Evolutionary conservation across 2,797 vertebrate genomes (phyloP).

Genomic region (Enteromius paludinosus): DNA sequence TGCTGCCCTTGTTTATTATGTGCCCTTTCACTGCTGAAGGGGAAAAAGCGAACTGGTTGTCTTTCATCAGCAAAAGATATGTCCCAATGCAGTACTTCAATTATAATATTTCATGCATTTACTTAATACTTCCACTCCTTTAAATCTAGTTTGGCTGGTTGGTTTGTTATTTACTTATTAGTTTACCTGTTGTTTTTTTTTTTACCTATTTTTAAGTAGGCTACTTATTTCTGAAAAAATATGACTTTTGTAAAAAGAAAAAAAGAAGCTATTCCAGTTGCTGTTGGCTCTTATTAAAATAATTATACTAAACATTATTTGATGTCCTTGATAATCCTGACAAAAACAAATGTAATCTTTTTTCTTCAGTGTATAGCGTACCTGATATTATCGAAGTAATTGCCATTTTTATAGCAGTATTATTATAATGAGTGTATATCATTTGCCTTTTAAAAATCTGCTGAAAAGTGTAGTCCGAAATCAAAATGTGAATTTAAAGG

Average conservation of each 20-base stretch:
- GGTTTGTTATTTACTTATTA: not conserved
- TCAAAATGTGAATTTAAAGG: not conserved
- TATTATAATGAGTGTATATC: not conserved
- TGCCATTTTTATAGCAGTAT: not conserved
- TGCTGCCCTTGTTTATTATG: not conserved
- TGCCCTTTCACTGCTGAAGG: constrained; percentile 13
- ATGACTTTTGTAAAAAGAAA: not conserved
- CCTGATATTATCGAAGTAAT: not conserved
- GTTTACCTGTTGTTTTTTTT: not conserved
- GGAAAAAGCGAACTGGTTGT: not conserved
- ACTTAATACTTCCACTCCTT: not conserved
- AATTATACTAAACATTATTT: not conserved
- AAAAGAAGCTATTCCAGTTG: not conserved
- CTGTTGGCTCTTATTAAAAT: not conserved
- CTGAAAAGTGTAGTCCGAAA: not conserved
- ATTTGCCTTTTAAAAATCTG: not conserved
- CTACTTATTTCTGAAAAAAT: not conserved
- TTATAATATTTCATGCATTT: not conserved
- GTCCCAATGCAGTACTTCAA: not conserved
- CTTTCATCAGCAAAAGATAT: not conserved
- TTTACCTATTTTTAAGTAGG: too few relatives aligned
- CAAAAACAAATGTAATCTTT: not conserved
- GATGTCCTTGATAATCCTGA: constrained; percentile 3
- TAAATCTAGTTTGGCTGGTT: not conserved
- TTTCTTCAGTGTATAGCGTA: not conserved